A percentile compares a stretch with the other conserved stretches of the same genome.
Evolutionary conservation across 1,140 invertebrate genomes (phyloP).

Genomic region (Coelopa frigida): DNA sequence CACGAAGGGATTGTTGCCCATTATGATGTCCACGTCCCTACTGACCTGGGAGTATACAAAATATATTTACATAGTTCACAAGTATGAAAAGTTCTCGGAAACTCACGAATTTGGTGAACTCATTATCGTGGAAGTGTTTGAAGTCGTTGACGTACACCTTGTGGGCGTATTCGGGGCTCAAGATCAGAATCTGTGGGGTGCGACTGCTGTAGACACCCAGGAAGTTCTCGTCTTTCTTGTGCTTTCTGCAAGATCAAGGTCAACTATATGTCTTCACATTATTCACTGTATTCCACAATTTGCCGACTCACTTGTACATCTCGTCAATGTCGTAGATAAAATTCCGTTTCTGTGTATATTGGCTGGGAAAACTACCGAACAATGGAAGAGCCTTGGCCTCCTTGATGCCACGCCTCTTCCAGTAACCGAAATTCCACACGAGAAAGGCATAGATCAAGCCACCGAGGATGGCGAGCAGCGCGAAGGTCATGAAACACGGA

Average conservation of each 20-base stretch:
- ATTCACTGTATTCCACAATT: not conserved
- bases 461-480: not conserved
- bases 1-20: conserved; percentile 46
- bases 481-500: no score
- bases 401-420: conserved; percentile 32
- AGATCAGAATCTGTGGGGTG: conserved; percentile 41
- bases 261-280: not conserved
- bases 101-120: conserved; percentile 12
- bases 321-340: conserved; percentile 23
- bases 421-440: conserved; percentile 38
- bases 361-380: conserved; percentile 31
- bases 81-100: conserved; percentile 11
- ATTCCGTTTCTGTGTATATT: conserved; percentile 24
- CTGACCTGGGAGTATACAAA: conserved; percentile 24
- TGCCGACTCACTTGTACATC: conserved; percentile 24
- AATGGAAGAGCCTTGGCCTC: conserved; percentile 30
- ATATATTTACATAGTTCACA: conserved; percentile 15
- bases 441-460: conserved; percentile 33
- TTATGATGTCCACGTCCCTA: conserved; percentile 43
- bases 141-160: conserved; percentile 48
- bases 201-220: conserved; percentile 30
- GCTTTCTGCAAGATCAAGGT: conserved; percentile 16
- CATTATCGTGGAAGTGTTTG: conserved; percentile 44
- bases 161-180: conserved; percentile 47
- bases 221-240: conserved; percentile 28